Evolutionary conservation across 64 coral and sea anemone species (phyloP).

Genomic region (Catalaphyllia jardinei): DNA sequence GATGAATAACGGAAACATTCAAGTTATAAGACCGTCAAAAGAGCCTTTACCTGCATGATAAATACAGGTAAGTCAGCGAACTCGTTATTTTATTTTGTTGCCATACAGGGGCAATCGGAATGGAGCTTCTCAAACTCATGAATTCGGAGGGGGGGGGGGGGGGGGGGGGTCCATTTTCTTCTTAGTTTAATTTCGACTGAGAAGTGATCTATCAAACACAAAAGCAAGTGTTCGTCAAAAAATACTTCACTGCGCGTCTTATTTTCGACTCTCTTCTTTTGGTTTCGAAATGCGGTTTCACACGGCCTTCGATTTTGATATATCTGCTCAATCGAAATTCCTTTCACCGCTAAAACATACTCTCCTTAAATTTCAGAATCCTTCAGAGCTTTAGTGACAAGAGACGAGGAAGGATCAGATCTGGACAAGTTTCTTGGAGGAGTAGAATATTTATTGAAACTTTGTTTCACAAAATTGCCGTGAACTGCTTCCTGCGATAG

Average conservation of each 20-base stretch:
- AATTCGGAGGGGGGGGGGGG: too few species aligned
- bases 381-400: slow-evolving; percentile 8
- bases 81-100: not conserved
- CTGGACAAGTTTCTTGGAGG: slow-evolving; percentile 44
- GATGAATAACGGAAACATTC: slow-evolving; percentile 40
- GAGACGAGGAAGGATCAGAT: slow-evolving; percentile 36
- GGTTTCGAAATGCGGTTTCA: too few species aligned
- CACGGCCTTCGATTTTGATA: too few species aligned
- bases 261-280: too few species aligned
- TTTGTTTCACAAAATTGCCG: slow-evolving; percentile 26
- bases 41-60: slow-evolving; percentile 19
- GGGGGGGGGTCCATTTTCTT: too few species aligned
- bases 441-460: slow-evolving; percentile 55
- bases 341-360: not conserved
- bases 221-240: too few species aligned
- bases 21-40: slow-evolving; percentile 22
- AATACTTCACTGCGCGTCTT: too few species aligned
- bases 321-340: too few species aligned
- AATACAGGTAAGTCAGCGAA: not conserved
- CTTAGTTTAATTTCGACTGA: too few species aligned
- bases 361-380: not conserved
- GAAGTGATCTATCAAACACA: too few species aligned
- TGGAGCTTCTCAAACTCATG: too few species aligned
- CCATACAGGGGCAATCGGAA: too few species aligned
- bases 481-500: not conserved